Percentiles rank a stretch among this genome's conserved stretches.
Evolutionary conservation across 2,113 vertebrate genomes (phyloP).

Genomic region (Saguinus imperator): DNA sequence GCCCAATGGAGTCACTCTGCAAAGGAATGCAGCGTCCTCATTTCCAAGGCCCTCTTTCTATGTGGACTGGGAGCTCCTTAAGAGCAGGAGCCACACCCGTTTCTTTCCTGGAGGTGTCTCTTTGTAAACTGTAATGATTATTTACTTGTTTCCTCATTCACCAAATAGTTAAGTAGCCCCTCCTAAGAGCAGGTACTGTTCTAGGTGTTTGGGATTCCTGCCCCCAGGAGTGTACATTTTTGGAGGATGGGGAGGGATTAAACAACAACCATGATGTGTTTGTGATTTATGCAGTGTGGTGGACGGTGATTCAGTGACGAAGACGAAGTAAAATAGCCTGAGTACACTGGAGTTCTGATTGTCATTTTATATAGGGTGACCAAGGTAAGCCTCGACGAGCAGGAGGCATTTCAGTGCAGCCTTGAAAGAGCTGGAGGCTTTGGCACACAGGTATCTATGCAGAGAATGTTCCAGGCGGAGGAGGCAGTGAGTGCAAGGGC

Average conservation of each 20-base stretch:
- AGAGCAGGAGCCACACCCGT: too few relatives aligned
- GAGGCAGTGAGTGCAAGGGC: not conserved
- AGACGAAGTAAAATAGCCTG: not conserved
- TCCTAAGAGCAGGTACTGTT: not conserved
- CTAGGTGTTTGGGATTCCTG: not conserved
- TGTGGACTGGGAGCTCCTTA: not conserved
- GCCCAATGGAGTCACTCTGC: not conserved
- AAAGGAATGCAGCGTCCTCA: not conserved
- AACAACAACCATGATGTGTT: not conserved
- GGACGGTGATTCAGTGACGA: not conserved
- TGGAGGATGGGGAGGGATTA: not conserved
- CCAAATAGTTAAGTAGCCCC: too few relatives aligned
- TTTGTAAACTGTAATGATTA: not conserved
- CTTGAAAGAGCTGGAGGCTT: not conserved
- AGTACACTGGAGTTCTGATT: not conserved
- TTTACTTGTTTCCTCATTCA: not conserved
- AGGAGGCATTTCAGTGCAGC: too few relatives aligned
- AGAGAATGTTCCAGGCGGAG: not conserved
- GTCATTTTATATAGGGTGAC: not conserved
- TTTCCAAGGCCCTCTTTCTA: not conserved
- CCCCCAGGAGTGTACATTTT: fast-evolving
- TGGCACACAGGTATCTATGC: not conserved
- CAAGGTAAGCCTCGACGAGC: not conserved
- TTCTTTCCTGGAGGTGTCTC: not conserved
- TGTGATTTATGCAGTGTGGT: not conserved